phyloP scores from a whole-genome alignment of 2,113 vertebrate genomes.

The Silurus glanis region DNA sequence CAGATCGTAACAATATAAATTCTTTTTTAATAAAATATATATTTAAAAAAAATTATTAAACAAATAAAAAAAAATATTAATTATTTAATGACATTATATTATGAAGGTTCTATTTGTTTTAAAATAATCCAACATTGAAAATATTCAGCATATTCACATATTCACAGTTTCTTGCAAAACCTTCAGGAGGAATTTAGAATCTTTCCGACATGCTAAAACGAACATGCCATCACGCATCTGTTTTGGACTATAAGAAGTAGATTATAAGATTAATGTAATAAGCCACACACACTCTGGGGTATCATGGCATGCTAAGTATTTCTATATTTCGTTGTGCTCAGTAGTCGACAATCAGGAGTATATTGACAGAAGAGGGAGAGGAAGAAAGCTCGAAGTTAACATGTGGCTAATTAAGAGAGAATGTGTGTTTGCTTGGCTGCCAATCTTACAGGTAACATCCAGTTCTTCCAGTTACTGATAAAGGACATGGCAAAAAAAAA shows the following conservation, averaged over 20 bases:
- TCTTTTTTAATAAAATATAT: too few species aligned
- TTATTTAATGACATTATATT: too few species aligned
- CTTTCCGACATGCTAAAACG: not conserved
- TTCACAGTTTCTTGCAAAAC: not conserved
- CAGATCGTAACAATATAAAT: too few species aligned
- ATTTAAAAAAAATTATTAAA: too few species aligned
- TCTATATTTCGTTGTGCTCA: not conserved
- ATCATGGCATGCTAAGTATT: not conserved
- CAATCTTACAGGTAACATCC: not conserved
- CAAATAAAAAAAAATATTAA: too few species aligned
- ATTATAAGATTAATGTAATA: not conserved
- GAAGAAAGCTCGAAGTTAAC: not conserved
- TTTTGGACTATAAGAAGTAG: not conserved
- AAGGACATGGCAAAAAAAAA: not conserved
- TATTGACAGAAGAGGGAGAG: not conserved
- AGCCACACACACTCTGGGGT: not conserved
- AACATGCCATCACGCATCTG: not conserved
- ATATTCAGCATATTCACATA: not conserved
- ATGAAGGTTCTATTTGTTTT: not conserved
- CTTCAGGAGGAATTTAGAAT: not conserved
- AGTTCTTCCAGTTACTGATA: not conserved
- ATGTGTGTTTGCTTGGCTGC: slow-evolving; percentile 18
- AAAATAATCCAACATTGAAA: not conserved
- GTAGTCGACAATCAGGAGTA: not conserved
- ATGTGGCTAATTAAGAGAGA: not conserved